A percentile compares a stretch with the other conserved stretches of the same genome.
Conservation (phyloP, 1,140 invertebrate genomes). For the Drosophila insularis region DNA sequence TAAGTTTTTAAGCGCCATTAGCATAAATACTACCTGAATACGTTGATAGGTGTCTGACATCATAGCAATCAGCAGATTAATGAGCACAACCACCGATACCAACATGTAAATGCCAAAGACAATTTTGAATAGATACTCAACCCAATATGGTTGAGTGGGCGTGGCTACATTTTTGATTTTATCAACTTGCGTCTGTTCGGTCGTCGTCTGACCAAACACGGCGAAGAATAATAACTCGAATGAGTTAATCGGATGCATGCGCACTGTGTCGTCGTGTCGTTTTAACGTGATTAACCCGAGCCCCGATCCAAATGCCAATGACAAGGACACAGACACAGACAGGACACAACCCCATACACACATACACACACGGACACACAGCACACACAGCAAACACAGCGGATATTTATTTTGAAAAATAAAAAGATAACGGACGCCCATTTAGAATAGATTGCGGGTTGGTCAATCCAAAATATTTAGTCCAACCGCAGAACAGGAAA, state of each 20-base stretch:
- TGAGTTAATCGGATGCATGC: conserved; percentile 93
- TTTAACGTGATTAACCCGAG: background rate
- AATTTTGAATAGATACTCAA: conserved; percentile 90
- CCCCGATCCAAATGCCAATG: conserved; percentile 26
- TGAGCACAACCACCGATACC: conserved; percentile 98
- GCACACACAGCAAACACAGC: conserved; percentile 20
- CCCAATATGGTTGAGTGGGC: conserved; percentile 88
- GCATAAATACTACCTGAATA: conserved; percentile 90
- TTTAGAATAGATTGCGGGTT: conserved; percentile 49
- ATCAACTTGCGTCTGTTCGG: conserved; percentile 88
- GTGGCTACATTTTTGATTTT: conserved; percentile 82
- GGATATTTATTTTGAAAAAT: conserved; percentile 69
- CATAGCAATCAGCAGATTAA: conserved; percentile 99
- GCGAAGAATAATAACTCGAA: conserved; percentile 99
- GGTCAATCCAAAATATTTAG: conserved; percentile 38
- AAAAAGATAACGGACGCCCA: conserved; percentile 81
- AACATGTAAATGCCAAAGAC: conserved; percentile 97
- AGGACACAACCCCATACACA: conserved; percentile 19
- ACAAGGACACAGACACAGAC: conserved; percentile 37
- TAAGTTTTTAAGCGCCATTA: conserved; percentile 58
- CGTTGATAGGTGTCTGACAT: conserved; percentile 99
- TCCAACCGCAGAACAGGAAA: conserved; percentile 20
- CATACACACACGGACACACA: conserved; percentile 42
- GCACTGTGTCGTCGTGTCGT: conserved; percentile 88
- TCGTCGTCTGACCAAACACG: conserved; percentile 98